Conservation (phyloP, 2,113 vertebrate species). For the Chinchilla lanigera region DNA sequence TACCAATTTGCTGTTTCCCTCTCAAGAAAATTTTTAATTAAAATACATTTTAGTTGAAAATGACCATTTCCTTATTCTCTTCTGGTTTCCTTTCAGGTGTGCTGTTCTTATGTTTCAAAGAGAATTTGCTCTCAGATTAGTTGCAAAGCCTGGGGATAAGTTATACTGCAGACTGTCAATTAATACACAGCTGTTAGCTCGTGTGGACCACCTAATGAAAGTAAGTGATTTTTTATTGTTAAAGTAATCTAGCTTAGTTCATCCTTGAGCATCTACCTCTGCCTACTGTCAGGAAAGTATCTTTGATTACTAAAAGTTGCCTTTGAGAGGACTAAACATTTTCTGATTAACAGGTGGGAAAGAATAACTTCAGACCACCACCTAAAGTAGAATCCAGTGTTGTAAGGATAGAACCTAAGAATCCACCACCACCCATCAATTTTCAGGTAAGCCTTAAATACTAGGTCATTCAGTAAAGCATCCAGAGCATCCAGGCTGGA, state of each 20-base stretch:
- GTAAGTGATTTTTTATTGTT: conserved; percentile 81
- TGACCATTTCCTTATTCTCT: not conserved
- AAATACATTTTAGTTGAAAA: conserved; percentile 1
- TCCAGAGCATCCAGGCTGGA: not conserved
- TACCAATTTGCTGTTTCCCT: conserved; percentile 10
- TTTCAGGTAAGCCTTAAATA: conserved; percentile 92
- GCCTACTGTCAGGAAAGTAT: not conserved
- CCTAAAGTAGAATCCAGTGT: conserved; percentile 99
- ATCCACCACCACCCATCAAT: conserved; percentile 97
- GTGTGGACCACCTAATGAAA: conserved; percentile 99
- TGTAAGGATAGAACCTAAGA: conserved; percentile 97
- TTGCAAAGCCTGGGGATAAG: conserved; percentile 96
- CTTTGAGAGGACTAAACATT: conserved; percentile 65
- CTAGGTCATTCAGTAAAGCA: not conserved
- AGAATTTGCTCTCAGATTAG: conserved; percentile 97
- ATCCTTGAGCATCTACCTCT: not conserved
- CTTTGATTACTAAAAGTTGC: conserved; percentile 51
- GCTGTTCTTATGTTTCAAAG: conserved; percentile 99
- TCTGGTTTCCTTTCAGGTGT: conserved; percentile 90
- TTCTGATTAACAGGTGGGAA: conserved; percentile 92
- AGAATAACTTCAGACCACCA: conserved; percentile 98
- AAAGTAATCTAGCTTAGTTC: conserved; percentile 48
- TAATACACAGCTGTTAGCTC: conserved; percentile 96
- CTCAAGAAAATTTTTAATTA: not conserved
- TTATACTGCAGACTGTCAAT: conserved; percentile 97